Evolutionary conservation across 2,797 vertebrate species (phyloP).

Genomic region (Urosaurus nigricauda): DNA sequence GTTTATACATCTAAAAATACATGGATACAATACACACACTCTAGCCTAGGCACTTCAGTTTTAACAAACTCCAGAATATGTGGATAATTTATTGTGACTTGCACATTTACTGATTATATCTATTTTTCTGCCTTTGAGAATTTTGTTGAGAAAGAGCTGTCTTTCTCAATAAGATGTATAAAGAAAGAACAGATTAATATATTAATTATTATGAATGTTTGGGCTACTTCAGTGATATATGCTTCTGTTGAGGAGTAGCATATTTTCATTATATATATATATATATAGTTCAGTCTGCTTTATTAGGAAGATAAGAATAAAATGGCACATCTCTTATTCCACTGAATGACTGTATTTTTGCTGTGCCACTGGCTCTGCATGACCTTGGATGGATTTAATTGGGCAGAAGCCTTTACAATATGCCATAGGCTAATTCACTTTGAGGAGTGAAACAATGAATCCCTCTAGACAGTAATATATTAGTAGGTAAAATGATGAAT

Average conservation of each 20-base stretch:
- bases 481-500: conserved; percentile 78
- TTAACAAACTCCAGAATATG: not conserved
- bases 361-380: conserved; percentile 66
- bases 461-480: conserved; percentile 78
- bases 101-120: not conserved
- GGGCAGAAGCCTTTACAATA: conserved; percentile 73
- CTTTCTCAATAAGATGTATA: conserved; percentile 57
- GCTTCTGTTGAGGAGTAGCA: conserved; percentile 56
- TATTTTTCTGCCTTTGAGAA: conserved; percentile 38
- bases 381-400: conserved; percentile 79
- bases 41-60: not conserved
- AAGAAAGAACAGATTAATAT: conserved; percentile 58
- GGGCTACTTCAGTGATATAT: conserved; percentile 49
- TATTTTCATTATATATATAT: conserved; percentile 45
- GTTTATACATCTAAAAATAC: not conserved
- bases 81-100: not conserved
- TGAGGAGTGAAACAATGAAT: conserved; percentile 79
- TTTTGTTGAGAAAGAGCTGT: conserved; percentile 58
- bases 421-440: conserved; percentile 73
- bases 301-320: conserved; percentile 28
- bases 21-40: not conserved
- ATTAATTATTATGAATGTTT: conserved; percentile 57
- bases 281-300: not conserved
- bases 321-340: conserved; percentile 61
- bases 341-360: conserved; percentile 65